phyloP scores from a whole-genome alignment of 1,140 invertebrate genomes.

The Zaprionus africanus region DNA sequence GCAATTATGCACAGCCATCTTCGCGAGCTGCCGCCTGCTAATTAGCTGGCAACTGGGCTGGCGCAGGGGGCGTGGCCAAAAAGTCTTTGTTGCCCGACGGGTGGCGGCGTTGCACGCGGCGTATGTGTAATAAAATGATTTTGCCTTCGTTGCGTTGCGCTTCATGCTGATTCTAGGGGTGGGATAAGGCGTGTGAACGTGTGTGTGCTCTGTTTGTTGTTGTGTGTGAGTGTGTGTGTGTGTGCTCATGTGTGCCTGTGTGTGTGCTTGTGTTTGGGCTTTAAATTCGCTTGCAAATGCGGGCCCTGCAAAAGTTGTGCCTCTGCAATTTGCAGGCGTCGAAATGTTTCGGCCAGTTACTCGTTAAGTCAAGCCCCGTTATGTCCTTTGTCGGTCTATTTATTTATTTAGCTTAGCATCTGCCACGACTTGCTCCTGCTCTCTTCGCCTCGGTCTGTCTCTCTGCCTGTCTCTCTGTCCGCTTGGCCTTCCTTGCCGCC shows the following conservation, averaged over 20 bases:
- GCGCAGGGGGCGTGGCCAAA: constrained; percentile 7
- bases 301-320: constrained; percentile 38
- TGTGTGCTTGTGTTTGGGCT: constrained; percentile 14
- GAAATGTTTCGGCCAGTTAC: constrained; percentile 32
- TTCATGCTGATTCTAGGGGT: neutral
- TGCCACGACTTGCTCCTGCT: neutral
- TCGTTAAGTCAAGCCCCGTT: constrained; percentile 15
- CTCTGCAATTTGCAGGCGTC: constrained; percentile 33
- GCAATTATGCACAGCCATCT: constrained; percentile 57
- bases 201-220: neutral
- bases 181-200: too few species aligned
- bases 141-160: constrained; percentile 6
- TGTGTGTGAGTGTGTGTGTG: neutral
- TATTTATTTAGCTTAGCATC: constrained; percentile 40
- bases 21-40: constrained; percentile 49
- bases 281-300: constrained; percentile 34
- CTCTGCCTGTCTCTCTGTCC: neutral
- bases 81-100: neutral
- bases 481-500: neutral
- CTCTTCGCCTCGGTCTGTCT: neutral
- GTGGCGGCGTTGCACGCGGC: constrained; percentile 14
- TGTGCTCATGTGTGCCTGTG: constrained; percentile 3
- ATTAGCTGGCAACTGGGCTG: constrained; percentile 40
- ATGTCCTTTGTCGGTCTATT: constrained; percentile 28
- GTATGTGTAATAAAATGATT: constrained; percentile 42